Percentiles rank a stretch among this genome's conserved stretches.
Evolutionary conservation across 2,797 vertebrate genomes (phyloP).

Genomic region (Chaenodraco wilsoni): DNA sequence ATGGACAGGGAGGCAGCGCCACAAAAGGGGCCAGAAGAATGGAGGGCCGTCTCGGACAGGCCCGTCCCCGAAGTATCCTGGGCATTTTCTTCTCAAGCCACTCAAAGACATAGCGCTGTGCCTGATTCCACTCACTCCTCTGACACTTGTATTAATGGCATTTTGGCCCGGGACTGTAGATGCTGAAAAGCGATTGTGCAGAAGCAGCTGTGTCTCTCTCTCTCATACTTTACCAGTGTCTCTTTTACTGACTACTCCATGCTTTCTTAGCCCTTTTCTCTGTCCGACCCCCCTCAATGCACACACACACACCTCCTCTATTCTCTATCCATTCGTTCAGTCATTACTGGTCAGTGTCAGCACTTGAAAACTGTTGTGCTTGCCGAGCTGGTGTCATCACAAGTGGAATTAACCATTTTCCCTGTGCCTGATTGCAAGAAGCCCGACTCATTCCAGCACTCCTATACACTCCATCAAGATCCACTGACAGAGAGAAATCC

Average conservation of each 20-base stretch:
- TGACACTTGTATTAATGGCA: slow-evolving; percentile 97
- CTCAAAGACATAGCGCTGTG: slow-evolving; percentile 83
- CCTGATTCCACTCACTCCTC: slow-evolving; percentile 87
- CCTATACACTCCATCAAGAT: slow-evolving; percentile 78
- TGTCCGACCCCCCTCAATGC: slow-evolving; percentile 43
- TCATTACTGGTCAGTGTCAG: slow-evolving; percentile 91
- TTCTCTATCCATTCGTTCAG: slow-evolving; percentile 88
- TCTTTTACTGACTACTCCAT: slow-evolving; percentile 75
- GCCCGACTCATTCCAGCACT: slow-evolving; percentile 73
- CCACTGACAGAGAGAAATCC: slow-evolving; percentile 67
- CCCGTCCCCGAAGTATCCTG: slow-evolving; percentile 84
- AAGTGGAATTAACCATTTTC: slow-evolving; percentile 89
- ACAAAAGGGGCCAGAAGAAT: slow-evolving; percentile 91
- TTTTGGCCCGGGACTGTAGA: slow-evolving; percentile 90
- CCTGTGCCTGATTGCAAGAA: slow-evolving; percentile 80
- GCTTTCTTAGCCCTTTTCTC: slow-evolving; percentile 54
- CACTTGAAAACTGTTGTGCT: slow-evolving; percentile 90
- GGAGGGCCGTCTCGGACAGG: slow-evolving; percentile 85
- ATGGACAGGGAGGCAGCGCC: slow-evolving; percentile 79
- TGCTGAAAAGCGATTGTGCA: slow-evolving; percentile 90
- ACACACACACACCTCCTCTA: slow-evolving; percentile 66
- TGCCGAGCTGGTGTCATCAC: slow-evolving; percentile 87
- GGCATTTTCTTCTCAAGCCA: slow-evolving; percentile 88
- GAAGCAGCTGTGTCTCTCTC: slow-evolving; percentile 86
- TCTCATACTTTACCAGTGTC: slow-evolving; percentile 75